These are phyloP conservation scores for Lerema accius DNA, from an alignment of 1,140 invertebrate species.

Conservation along the genomic window DNA sequence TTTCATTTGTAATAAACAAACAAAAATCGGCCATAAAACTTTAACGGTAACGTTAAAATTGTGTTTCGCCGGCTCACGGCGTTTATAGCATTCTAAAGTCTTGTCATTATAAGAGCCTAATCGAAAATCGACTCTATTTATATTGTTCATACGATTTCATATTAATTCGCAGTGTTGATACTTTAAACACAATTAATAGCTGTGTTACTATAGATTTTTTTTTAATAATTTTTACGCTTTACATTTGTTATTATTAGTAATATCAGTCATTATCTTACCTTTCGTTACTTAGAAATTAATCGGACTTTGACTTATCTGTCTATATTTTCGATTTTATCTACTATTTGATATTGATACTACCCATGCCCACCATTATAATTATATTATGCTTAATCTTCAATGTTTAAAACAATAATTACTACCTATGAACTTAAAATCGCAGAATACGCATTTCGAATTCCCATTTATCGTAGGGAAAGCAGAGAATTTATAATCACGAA, in stretches of 20 bases:
- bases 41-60: slow-evolving; percentile 46
- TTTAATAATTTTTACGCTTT: slow-evolving; percentile 2
- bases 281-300: background rate
- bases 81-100: slow-evolving; percentile 56
- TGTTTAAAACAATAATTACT: no score
- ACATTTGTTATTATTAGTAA: background rate
- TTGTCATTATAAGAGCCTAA: slow-evolving; percentile 46
- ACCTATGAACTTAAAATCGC: no score
- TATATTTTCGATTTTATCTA: no score
- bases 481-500: background rate
- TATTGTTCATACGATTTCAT: slow-evolving; percentile 43
- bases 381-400: no score
- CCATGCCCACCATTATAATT: no score
- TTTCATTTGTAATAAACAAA: slow-evolving; percentile 64
- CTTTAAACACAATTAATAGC: slow-evolving; percentile 4
- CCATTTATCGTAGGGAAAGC: background rate
- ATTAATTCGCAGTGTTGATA: background rate
- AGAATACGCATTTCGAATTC: background rate
- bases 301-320: background rate
- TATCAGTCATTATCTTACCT: background rate
- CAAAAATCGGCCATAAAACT: slow-evolving; percentile 61
- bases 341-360: no score
- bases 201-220: slow-evolving; percentile 13
- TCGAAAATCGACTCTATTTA: slow-evolving; percentile 70
- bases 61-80: slow-evolving; percentile 19